These are phyloP conservation scores for Drosophila chauvacae DNA, from an alignment of 1,140 invertebrate species.

Conservation along the genomic window DNA sequence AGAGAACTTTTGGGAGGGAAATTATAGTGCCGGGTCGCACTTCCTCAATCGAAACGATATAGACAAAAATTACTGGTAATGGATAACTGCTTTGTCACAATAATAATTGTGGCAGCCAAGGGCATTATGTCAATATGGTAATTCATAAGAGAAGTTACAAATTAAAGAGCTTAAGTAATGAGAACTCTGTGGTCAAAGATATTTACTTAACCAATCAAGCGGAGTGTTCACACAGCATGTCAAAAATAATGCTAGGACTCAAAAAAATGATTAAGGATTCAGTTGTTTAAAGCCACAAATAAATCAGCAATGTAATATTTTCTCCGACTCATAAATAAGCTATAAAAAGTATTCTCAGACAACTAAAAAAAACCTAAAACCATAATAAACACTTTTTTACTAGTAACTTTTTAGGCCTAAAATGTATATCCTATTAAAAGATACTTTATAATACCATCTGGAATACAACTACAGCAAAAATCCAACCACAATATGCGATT, in stretches of 20 bases:
- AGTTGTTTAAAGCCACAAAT: not conserved
- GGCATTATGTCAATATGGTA: conserved; percentile 8
- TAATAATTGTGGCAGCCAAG: conserved; percentile 14
- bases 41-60: conserved; percentile 34
- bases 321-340: not conserved
- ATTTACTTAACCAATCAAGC: not conserved
- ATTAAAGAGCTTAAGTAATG: not conserved
- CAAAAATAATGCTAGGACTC: not conserved
- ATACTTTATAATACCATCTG: not conserved
- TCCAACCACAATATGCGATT: not conserved
- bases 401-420: too few relatives aligned
- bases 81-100: conserved; percentile 35
- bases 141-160: not conserved
- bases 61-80: conserved; percentile 30
- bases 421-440: not conserved
- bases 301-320: not conserved
- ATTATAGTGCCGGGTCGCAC: conserved; percentile 13
- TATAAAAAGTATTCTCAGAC: not conserved
- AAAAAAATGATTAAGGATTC: not conserved
- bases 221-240: not conserved
- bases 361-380: not conserved
- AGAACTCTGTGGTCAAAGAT: not conserved
- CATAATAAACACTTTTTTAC: not conserved
- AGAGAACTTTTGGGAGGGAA: conserved; percentile 30
- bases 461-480: not conserved